Evolutionary conservation across 2,113 vertebrate species (phyloP).

Genomic region (Corythornis madagascariensis): DNA sequence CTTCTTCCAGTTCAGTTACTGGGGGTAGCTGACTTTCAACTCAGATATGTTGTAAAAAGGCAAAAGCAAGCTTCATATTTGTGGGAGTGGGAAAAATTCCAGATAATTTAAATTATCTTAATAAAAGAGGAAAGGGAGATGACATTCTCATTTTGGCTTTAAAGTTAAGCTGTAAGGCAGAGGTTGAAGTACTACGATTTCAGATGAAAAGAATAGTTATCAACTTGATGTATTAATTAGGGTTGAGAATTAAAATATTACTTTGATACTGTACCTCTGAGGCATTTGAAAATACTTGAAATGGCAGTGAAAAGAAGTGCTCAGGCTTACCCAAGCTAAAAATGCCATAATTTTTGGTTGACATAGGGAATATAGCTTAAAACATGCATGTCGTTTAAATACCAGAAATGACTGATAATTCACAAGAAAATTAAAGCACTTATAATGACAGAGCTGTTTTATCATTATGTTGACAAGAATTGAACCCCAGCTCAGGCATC

Average conservation of each 20-base stretch:
- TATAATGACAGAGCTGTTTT: constrained; percentile 16
- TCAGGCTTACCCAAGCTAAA: constrained; percentile 9
- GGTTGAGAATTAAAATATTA: constrained; percentile 45
- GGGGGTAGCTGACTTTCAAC: neutral
- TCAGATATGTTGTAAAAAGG: neutral
- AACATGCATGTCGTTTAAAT: constrained; percentile 12
- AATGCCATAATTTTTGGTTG: constrained; percentile 16
- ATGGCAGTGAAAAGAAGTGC: neutral
- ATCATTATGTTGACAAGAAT: neutral
- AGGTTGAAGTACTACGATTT: constrained; percentile 39
- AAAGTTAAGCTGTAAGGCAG: neutral
- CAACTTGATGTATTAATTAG: constrained; percentile 48
- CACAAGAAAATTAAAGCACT: constrained; percentile 35
- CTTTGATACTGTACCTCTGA: neutral
- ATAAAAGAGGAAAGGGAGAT: neutral
- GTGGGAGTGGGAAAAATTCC: neutral
- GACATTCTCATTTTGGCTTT: neutral
- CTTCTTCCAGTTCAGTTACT: neutral
- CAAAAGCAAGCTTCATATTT: neutral
- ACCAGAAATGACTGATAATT: constrained; percentile 32
- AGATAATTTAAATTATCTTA: constrained; percentile 2
- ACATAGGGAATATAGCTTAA: constrained; percentile 4
- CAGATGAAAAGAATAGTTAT: constrained; percentile 36
- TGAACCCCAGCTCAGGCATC: neutral
- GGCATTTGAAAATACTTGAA: neutral